Evolutionary conservation across 2,113 vertebrate genomes (phyloP).

Genomic region (Halcyon malimbica): DNA sequence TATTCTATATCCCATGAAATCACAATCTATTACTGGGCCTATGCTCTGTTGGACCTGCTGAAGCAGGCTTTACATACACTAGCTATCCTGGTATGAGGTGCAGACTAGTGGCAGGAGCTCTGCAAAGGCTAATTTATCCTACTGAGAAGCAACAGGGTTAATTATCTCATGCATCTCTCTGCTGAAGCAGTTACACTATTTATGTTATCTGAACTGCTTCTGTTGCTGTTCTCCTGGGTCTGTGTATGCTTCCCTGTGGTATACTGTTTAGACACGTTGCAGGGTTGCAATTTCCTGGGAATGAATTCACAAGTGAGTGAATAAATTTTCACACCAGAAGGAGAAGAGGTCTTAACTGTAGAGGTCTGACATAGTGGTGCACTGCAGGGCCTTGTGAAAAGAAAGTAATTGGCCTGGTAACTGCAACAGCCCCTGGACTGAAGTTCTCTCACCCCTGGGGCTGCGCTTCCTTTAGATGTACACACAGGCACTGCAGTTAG

Average conservation of each 20-base stretch:
- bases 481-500: accelerated
- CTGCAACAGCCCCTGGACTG: neutral
- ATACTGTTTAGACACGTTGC: neutral
- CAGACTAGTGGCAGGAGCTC: neutral
- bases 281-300: neutral
- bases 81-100: neutral
- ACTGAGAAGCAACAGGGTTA: neutral
- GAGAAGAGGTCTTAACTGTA: neutral
- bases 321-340: neutral
- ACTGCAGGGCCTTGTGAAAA: neutral
- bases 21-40: neutral
- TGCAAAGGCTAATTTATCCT: neutral
- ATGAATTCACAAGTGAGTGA: neutral
- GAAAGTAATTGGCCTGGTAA: neutral
- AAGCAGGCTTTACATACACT: neutral
- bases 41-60: neutral
- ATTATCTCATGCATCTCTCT: neutral
- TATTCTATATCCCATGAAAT: neutral
- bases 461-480: neutral
- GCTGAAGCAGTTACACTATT: neutral
- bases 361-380: neutral
- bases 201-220: neutral
- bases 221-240: neutral
- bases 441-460: neutral
- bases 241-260: neutral